Base-by-base conservation (phyloP, 2,797 vertebrate species). In the Calcarius lapponicus region DNA sequence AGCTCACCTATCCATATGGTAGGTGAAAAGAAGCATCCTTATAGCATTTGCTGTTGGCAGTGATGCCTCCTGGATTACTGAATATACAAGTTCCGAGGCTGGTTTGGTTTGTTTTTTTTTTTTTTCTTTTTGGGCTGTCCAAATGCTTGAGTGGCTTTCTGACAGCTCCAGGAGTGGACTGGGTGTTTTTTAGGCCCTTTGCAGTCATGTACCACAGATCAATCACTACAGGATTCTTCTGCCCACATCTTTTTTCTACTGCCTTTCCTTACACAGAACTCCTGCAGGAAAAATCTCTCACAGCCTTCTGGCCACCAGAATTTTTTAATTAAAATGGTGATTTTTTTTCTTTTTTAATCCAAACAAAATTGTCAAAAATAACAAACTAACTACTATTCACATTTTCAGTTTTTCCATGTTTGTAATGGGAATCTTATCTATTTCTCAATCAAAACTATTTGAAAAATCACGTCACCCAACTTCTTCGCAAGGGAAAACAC, bases 11-110 rank as follows among this genome's bases (percentile, higher is more conserved):
- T 31, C 78, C 72, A 78, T 90, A 62, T 73, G 86, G 73, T 47
- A 75, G 71, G 92, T 90, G 80, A 92, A 92, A 89, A 79, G 75
- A 87, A 64, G 42, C 18, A 17, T 84, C 93, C 70, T 92, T 57
- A 64, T 1, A 70, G 43, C 4, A 2, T 76, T 73, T 81, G 73
- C 38, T 85, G 8, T 36, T 88, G 58, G 67, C 89, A 94, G 36
- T 38, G 73, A 57, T 84, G 71, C 25, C 28, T 88, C 65, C 80
- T 45, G 47, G 67, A 50, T 84, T 91, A 86, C 79, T 45, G 58
- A 91, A 66, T 50, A 69, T 90, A 32, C 60, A 79, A 28, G 18
- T 42, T 92, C 50, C 48, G 81, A 84, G 25, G 53, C 25, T 85
- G 26, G 7, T 24, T 56, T 76, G 8, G 38, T 11, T 16, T n/a